A percentile compares a stretch with the other conserved stretches of the same genome.
phyloP scores from a whole-genome alignment of 2,888 invertebrate genomes.

The Copidosoma aretas region DNA sequence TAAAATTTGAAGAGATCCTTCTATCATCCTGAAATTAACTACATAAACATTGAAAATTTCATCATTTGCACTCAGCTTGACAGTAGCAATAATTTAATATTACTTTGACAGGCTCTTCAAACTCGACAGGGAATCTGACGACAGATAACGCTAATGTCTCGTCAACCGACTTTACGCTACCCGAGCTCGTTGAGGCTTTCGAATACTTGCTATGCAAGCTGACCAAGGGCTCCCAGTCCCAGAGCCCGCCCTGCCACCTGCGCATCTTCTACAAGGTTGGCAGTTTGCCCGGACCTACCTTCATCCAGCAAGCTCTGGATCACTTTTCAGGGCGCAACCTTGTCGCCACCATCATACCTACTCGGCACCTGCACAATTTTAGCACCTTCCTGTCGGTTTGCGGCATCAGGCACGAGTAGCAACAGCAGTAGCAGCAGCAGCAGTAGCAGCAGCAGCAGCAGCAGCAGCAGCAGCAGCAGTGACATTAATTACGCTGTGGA shows the following conservation, averaged over 20 bases:
- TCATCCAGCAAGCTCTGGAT: constrained; percentile 58
- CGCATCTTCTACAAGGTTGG: constrained; percentile 80
- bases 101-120: constrained; percentile 55
- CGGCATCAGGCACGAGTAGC: constrained; percentile 77
- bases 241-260: constrained; percentile 72
- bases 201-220: constrained; percentile 67
- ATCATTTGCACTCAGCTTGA: too few relatives aligned
- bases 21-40: too few relatives aligned
- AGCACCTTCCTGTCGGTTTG: constrained; percentile 84
- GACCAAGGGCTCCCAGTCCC: constrained; percentile 63
- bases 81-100: too few relatives aligned
- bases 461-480: constrained; percentile 62
- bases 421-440: too few relatives aligned
- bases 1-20: too few relatives aligned
- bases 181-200: constrained; percentile 67
- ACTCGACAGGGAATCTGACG: constrained; percentile 58
- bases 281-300: constrained; percentile 63
- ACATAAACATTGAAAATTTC: too few relatives aligned
- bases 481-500: too few relatives aligned
- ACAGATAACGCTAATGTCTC: constrained; percentile 53
- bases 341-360: constrained; percentile 80
- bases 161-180: constrained; percentile 61
- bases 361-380: constrained; percentile 79
- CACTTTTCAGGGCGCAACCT: constrained; percentile 62
- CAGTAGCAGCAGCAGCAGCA: constrained; percentile 82